Evolutionary conservation across 1,140 invertebrate genomes (phyloP).

Genomic region (Drosophila mojavensis): DNA sequence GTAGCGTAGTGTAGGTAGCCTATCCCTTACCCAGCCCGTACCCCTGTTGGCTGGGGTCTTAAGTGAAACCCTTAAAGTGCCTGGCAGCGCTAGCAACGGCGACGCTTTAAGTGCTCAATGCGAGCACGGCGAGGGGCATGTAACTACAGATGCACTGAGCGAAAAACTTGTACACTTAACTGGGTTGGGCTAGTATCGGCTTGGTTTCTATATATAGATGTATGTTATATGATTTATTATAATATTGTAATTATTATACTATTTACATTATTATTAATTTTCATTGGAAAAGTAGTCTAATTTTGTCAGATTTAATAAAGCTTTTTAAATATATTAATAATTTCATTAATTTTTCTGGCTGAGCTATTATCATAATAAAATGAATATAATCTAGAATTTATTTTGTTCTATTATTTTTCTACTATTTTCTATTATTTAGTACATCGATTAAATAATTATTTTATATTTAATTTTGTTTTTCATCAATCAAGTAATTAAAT

Average conservation of each 20-base stretch:
- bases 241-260: not conserved
- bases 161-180: slow-evolving; percentile 6
- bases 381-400: too few species aligned
- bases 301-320: too few species aligned
- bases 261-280: too few species aligned
- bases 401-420: too few species aligned
- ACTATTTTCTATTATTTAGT: too few species aligned
- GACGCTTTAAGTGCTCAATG: slow-evolving; percentile 67
- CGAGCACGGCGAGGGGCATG: slow-evolving; percentile 30
- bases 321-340: too few species aligned
- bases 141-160: slow-evolving; percentile 17
- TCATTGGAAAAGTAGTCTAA: too few species aligned
- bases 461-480: too few species aligned
- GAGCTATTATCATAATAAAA: too few species aligned
- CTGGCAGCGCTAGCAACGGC: slow-evolving; percentile 39
- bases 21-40: not conserved
- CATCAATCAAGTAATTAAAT: too few species aligned
- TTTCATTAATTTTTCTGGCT: too few species aligned
- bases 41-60: slow-evolving; percentile 40
- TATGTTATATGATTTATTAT: not conserved
- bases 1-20: not conserved
- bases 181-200: not conserved
- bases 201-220: not conserved
- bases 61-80: slow-evolving; percentile 78
- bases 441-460: too few species aligned